Conservation (phyloP, 2,797 vertebrate species). For the Microtus californicus region DNA sequence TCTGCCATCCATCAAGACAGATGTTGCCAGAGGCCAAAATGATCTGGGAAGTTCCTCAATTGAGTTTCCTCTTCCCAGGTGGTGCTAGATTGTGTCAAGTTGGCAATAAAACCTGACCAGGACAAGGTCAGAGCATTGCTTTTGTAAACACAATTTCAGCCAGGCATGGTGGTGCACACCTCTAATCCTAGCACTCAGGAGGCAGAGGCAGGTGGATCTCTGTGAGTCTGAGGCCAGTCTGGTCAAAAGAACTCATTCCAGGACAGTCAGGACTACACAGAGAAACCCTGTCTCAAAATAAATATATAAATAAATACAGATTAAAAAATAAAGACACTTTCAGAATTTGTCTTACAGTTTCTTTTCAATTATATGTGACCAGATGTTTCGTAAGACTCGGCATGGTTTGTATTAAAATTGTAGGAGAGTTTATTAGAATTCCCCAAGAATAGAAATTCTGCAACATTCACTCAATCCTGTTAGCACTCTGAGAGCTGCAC, state of each 20-base stretch:
- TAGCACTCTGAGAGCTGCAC: not conserved
- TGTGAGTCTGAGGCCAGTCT: not conserved
- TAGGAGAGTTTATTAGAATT: not conserved
- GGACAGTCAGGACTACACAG: not conserved
- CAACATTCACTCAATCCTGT: not conserved
- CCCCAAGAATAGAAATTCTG: not conserved
- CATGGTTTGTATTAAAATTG: not conserved
- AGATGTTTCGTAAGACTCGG: not conserved
- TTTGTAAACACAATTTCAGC: not conserved
- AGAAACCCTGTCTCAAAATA: not conserved
- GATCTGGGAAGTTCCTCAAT: not conserved
- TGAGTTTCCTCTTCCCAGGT: not conserved
- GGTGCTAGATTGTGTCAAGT: not conserved
- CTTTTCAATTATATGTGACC: not conserved
- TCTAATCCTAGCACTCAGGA: not conserved
- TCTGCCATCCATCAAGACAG: not conserved
- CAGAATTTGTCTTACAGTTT: not conserved
- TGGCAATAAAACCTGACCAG: not conserved
- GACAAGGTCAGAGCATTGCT: not conserved
- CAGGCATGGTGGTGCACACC: not conserved
- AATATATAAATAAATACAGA: not conserved
- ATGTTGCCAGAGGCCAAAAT: not conserved
- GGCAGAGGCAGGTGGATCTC: not conserved
- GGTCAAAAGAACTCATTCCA: not conserved
- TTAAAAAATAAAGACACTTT: not conserved